These are phyloP conservation scores for Euproctis similis DNA, from an alignment of 2,888 invertebrate genomes.

Conservation along the genomic window DNA sequence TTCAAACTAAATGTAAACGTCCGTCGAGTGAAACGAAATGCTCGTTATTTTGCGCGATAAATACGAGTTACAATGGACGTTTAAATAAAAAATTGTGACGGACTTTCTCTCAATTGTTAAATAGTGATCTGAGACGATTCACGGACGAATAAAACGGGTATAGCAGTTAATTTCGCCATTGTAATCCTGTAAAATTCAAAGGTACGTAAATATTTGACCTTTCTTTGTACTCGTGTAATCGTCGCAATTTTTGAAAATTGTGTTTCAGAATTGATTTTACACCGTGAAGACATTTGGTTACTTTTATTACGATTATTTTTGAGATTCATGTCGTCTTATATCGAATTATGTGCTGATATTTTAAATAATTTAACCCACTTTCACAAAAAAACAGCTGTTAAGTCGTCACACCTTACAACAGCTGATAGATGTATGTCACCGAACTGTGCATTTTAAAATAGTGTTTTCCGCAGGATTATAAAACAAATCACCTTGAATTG, in stretches of 20 bases:
- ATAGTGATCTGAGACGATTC: constrained; percentile 18
- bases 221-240: constrained; percentile 48
- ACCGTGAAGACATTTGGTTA: constrained; percentile 6
- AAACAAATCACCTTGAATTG: constrained; percentile 3
- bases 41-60: constrained; percentile 40
- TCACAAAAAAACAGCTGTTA: constrained; percentile 61
- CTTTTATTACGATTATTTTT: constrained; percentile 2
- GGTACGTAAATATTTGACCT: constrained; percentile 41
- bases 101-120: constrained; percentile 37
- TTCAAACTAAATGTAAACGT: no score
- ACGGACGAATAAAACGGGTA: constrained; percentile 10
- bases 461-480: neutral
- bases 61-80: constrained; percentile 44
- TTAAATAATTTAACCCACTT: constrained; percentile 41
- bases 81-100: constrained; percentile 31
- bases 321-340: constrained; percentile 11
- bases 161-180: constrained; percentile 12
- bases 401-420: constrained; percentile 53
- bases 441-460: constrained; percentile 1
- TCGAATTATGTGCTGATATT: constrained; percentile 7
- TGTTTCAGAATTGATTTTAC: constrained; percentile 16
- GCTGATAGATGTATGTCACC: constrained; percentile 33
- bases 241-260: constrained; percentile 34
- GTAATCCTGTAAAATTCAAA: constrained; percentile 28
- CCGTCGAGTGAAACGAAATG: no score